Percentiles rank a stretch among this genome's conserved stretches.
Conservation (phyloP, 2,113 vertebrate species). For the Alethe diademata region DNA sequence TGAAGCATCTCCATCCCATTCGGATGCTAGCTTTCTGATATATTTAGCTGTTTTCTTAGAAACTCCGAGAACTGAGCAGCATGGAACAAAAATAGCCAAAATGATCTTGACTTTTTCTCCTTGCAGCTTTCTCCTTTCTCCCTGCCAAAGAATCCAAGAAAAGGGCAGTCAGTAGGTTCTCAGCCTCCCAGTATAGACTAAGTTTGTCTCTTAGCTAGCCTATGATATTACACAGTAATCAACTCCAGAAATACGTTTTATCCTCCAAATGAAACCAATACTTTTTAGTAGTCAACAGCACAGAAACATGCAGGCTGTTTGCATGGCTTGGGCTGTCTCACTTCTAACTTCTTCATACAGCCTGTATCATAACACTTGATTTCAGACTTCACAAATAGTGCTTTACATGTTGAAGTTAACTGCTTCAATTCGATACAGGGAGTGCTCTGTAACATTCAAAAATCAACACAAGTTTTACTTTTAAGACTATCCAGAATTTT, state of each 20-base stretch:
- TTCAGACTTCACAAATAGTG: not conserved
- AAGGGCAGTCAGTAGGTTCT: not conserved
- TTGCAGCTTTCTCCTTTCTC: not conserved
- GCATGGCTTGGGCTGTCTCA: not conserved
- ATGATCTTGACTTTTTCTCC: not conserved
- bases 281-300: not conserved
- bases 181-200: not conserved
- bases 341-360: not conserved
- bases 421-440: not conserved
- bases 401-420: not conserved
- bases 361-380: not conserved
- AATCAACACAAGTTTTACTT: not conserved
- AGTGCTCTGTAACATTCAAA: not conserved
- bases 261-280: not conserved
- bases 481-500: not conserved
- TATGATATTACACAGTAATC: not conserved
- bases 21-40: not conserved
- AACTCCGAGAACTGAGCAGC: not conserved
- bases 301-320: not conserved
- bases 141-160: not conserved
- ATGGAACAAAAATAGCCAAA: not conserved
- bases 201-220: not conserved
- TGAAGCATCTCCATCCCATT: not conserved
- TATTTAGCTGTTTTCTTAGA: conserved; percentile 18
- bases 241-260: not conserved